Base-by-base conservation (phyloP, 2,888 invertebrate genomes). In the Archips xylosteana region DNA sequence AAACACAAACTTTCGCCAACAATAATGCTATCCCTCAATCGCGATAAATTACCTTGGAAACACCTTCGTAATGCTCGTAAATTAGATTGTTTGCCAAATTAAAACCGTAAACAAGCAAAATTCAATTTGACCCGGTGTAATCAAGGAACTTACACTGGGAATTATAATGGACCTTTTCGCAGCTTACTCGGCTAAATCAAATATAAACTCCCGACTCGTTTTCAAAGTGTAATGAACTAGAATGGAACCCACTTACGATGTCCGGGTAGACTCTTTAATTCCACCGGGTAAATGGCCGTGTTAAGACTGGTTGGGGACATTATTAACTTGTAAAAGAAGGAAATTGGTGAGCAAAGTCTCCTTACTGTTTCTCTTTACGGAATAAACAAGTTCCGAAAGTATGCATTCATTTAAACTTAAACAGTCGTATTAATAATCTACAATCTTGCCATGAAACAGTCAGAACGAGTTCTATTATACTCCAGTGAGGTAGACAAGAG, bases 141-240 rank as follows among this genome's bases (percentile, higher is more conserved):
- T 74, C 71, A 76, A 74, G 64, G 57, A 76, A 75, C 76, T 74
- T 73, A 72, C 75, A 73, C 62, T 63, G 70, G 61, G 68, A 75
- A 75, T 76, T 76, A 74, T 66, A 76, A 71, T 70, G 74, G 63
- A 63, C 75, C 76, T 73, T 69, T 74, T 71, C 66, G 54, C 67
- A 64, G 77, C 75, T 77, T 75, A 78, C 76, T 73, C 70, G 68
- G 61, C 77, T 76, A 77, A 78, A 79, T 78, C 76, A 76, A 77
- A 75, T 75, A 75, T 73, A 71, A 71, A 70, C 68, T 70, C 49
- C 49, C 51, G 45, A 54, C 70, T 73, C 74, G 71, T 67, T 76
- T 76, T 69, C 71, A 71, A 75, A 76, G 78, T 77, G 78, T 78
- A 80, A 80, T 81, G 78, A 81, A 78, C 78, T 77, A 76, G 76